Evolutionary conservation across 1,140 invertebrate genomes (phyloP).

Genomic region (Dysdera silvatica): DNA sequence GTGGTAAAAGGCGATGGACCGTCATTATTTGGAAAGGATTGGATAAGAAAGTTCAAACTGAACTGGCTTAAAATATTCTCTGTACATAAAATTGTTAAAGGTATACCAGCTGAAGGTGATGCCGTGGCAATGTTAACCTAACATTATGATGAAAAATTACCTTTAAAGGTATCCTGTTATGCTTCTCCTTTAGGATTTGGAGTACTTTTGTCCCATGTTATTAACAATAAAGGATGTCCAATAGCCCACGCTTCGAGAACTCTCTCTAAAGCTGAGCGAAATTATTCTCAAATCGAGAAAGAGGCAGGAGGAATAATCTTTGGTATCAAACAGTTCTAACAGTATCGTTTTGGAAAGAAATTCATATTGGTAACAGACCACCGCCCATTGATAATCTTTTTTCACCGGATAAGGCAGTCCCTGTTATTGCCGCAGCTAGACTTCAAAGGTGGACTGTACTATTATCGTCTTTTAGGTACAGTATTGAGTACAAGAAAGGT

Average conservation of each 20-base stretch:
- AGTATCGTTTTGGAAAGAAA: slow-evolving; percentile 45
- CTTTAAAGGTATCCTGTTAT: slow-evolving; percentile 47
- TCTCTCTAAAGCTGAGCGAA: slow-evolving; percentile 44
- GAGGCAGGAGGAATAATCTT: slow-evolving; percentile 50
- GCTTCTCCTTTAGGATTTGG: slow-evolving; percentile 43
- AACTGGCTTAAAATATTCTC: not conserved
- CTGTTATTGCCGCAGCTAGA: slow-evolving; percentile 36
- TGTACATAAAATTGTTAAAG: too few relatives aligned
- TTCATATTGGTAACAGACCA: slow-evolving; percentile 50
- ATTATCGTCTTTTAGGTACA: slow-evolving; percentile 39
- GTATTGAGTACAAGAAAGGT: too few relatives aligned
- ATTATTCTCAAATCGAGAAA: slow-evolving; percentile 49
- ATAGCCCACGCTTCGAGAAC: slow-evolving; percentile 47
- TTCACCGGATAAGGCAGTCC: slow-evolving; percentile 34
- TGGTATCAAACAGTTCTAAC: slow-evolving; percentile 49
- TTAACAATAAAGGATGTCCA: slow-evolving; percentile 41
- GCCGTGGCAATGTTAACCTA: too few relatives aligned
- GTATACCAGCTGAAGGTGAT: too few relatives aligned
- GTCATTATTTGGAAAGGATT: not conserved
- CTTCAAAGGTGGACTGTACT: slow-evolving; percentile 41
- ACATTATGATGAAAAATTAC: slow-evolving; percentile 45
- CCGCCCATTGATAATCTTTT: slow-evolving; percentile 48
- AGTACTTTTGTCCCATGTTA: slow-evolving; percentile 45
- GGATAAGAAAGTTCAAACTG: not conserved
- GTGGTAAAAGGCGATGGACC: not conserved